Conservation (phyloP, 2,888 invertebrate species). For the Drosophila subsilvestris region DNA sequence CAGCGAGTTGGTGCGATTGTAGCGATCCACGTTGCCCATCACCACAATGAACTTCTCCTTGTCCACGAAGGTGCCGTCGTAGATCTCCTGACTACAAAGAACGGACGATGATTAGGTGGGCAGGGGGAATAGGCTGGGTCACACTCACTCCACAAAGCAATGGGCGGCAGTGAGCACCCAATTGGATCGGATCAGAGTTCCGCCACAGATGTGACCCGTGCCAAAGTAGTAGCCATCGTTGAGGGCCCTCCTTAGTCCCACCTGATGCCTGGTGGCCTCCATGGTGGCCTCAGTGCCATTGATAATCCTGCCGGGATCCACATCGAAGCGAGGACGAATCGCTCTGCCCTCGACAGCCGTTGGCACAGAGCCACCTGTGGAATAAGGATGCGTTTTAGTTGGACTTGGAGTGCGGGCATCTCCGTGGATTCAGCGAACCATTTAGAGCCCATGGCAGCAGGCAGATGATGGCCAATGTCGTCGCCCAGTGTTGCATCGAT, state of each 20-base stretch:
- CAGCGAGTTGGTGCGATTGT: conserved; percentile 66
- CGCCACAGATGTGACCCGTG: conserved; percentile 81
- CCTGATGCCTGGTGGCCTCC: conserved; percentile 78
- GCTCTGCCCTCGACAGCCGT: conserved; percentile 1
- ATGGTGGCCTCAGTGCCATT: conserved; percentile 67
- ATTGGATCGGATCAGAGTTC: conserved; percentile 70
- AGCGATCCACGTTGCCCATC: conserved; percentile 82
- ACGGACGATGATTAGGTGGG: not conserved
- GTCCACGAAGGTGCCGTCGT: conserved; percentile 61
- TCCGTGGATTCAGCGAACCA: not conserved
- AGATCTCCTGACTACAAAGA: conserved; percentile 48
- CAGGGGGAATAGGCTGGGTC: not conserved
- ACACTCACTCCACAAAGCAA: conserved; percentile 81
- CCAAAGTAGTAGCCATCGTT: conserved; percentile 77
- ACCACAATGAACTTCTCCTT: conserved; percentile 75
- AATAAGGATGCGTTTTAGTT: not conserved
- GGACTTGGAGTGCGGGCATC: not conserved
- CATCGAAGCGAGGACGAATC: conserved; percentile 54
- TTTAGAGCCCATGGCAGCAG: not conserved
- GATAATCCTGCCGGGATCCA: conserved; percentile 72
- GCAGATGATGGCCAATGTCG: not conserved
- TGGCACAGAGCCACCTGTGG: not conserved
- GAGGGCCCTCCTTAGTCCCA: conserved; percentile 71
- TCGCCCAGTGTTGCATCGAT: not conserved
- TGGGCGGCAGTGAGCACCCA: conserved; percentile 81